Evolutionary conservation across 2,888 invertebrate species (phyloP).

Genomic region (Cheilosia urbana): DNA sequence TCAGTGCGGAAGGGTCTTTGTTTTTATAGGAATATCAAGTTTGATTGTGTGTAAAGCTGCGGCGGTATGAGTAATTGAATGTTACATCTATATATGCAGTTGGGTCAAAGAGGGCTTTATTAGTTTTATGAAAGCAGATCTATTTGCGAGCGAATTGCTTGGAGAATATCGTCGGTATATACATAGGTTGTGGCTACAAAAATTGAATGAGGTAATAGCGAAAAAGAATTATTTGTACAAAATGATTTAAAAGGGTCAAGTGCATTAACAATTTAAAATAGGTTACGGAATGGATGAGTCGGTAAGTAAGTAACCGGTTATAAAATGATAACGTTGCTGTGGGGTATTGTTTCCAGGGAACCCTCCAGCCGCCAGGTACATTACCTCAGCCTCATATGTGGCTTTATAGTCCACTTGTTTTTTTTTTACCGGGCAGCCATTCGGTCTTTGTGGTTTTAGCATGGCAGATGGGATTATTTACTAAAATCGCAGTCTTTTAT

Average conservation of each 20-base stretch:
- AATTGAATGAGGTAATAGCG: neutral
- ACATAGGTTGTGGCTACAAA: neutral
- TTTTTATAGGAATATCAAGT: conserved; percentile 38
- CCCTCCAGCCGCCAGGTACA: no score
- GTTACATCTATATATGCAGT: conserved; percentile 3
- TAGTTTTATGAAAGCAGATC: conserved; percentile 14
- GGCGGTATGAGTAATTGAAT: conserved; percentile 52
- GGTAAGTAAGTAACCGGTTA: neutral
- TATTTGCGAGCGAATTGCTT: neutral
- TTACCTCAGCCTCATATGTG: no score
- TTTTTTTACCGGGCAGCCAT: no score
- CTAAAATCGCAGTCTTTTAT: no score
- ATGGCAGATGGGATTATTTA: no score
- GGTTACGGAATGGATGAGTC: neutral
- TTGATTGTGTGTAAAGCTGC: neutral
- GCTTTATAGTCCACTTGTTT: no score
- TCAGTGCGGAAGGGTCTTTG: conserved; percentile 33
- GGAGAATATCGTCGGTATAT: no score
- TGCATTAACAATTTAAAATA: conserved; percentile 21
- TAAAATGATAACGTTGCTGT: no score
- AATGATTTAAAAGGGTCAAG: conserved; percentile 30
- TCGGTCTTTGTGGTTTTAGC: no score
- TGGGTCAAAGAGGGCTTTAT: conserved; percentile 9
- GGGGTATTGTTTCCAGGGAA: no score
- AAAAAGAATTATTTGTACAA: neutral